phyloP scores from a whole-genome alignment of 2,888 invertebrate species.

The Pollenia amentaria region DNA sequence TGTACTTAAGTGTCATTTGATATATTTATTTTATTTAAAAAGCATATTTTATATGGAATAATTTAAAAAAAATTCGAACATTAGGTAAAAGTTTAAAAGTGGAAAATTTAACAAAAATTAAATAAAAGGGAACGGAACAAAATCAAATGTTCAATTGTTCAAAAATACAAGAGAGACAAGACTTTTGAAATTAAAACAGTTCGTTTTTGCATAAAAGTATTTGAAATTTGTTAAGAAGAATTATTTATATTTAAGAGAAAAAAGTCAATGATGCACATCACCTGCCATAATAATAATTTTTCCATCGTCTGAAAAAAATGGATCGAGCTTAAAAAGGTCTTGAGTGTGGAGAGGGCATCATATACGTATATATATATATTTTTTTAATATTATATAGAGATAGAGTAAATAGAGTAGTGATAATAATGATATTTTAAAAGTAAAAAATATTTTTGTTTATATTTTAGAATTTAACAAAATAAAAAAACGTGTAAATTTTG shows the following conservation, averaged over 20 bases:
- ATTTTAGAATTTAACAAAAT: slow-evolving; percentile 19
- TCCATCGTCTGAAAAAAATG: slow-evolving; percentile 85
- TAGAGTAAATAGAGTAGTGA: slow-evolving; percentile 59
- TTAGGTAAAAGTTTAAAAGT: slow-evolving; percentile 9
- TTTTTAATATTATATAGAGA: slow-evolving; percentile 26
- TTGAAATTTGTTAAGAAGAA: slow-evolving; percentile 51
- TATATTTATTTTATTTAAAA: slow-evolving; percentile 6
- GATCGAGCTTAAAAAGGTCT: slow-evolving; percentile 84
- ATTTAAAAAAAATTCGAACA: slow-evolving; percentile 23
- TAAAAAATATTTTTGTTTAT: slow-evolving; percentile 45
- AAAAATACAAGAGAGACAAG: slow-evolving; percentile 38
- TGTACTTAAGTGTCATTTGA: slow-evolving; percentile 31
- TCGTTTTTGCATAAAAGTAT: slow-evolving; percentile 40
- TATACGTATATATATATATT: slow-evolving; percentile 42
- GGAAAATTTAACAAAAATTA: slow-evolving; percentile 26
- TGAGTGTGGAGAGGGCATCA: slow-evolving; percentile 72
- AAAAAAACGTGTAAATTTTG: slow-evolving; percentile 2
- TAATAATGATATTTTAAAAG: slow-evolving; percentile 63
- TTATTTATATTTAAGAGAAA: slow-evolving; percentile 48
- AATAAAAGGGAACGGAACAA: slow-evolving; percentile 10
- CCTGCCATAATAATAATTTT: slow-evolving; percentile 85
- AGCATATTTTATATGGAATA: not conserved
- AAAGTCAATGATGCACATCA: slow-evolving; percentile 80
- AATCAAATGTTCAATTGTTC: slow-evolving; percentile 33
- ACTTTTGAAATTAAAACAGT: slow-evolving; percentile 53